Conservation (phyloP, 1,140 invertebrate genomes). For the Drosophila kanapiae region DNA sequence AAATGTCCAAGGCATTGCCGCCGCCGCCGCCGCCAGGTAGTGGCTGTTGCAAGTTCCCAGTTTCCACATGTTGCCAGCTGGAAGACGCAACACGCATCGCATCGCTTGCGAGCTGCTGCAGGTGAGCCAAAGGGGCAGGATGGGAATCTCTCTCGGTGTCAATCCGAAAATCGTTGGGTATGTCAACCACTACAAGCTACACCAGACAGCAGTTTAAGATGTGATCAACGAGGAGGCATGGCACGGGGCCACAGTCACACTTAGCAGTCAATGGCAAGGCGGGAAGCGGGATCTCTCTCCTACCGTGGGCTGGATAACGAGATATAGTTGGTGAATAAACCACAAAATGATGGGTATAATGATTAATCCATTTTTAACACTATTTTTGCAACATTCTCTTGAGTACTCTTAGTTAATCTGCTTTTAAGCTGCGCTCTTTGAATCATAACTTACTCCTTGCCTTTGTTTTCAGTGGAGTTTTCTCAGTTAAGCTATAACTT, state of each 20-base stretch:
- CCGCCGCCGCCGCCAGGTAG: not conserved
- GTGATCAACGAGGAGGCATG: constrained; percentile 13
- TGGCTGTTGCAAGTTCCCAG: constrained; percentile 6
- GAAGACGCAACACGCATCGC: constrained; percentile 34
- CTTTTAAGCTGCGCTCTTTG: too few relatives aligned
- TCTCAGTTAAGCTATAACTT: not conserved
- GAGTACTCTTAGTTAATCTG: too few relatives aligned
- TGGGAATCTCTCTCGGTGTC: not conserved
- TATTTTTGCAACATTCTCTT: not conserved
- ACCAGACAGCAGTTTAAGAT: constrained; percentile 10
- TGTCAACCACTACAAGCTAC: constrained; percentile 1
- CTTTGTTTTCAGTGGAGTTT: not conserved
- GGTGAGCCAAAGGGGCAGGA: not conserved
- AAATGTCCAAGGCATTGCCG: constrained; percentile 4
- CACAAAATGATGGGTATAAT: not conserved
- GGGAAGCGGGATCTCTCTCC: not conserved
- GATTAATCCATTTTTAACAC: not conserved
- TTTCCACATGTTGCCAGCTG: constrained; percentile 15
- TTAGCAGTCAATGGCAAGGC: constrained; percentile 5
- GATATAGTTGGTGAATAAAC: not conserved
- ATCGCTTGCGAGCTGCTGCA: too few relatives aligned
- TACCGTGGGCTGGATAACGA: not conserved
- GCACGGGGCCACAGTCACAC: constrained; percentile 6
- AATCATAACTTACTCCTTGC: too few relatives aligned
- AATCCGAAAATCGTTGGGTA: not conserved